A percentile compares a stretch with the other conserved stretches of the same genome.
These are phyloP conservation scores for Halcyon malimbica DNA, from an alignment of 2,113 vertebrate genomes.

Conservation along the genomic window DNA sequence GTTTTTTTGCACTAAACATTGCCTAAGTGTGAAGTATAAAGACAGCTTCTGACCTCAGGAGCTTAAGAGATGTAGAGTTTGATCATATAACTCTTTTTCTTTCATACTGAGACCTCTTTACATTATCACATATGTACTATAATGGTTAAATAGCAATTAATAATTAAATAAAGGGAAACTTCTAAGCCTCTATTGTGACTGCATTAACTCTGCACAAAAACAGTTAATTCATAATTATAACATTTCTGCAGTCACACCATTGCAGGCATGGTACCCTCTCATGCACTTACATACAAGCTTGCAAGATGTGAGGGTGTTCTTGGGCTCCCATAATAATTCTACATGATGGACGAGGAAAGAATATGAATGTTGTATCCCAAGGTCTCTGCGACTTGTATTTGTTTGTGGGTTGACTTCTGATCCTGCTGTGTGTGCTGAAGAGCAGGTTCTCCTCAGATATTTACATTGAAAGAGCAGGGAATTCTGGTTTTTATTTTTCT, in stretches of 20 bases:
- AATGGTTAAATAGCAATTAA: neutral
- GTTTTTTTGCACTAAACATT: neutral
- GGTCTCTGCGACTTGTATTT: neutral
- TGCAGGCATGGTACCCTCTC: neutral
- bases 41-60: neutral
- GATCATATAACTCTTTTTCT: neutral
- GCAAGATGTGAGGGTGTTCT: neutral
- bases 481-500: neutral
- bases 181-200: neutral
- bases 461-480: neutral
- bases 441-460: neutral
- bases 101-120: neutral
- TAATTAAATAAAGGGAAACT: constrained; percentile 1
- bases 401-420: neutral
- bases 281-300: neutral
- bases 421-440: neutral
- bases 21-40: neutral
- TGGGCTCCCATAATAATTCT: neutral
- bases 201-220: neutral
- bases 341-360: neutral
- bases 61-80: neutral
- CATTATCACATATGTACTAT: neutral
- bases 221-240: neutral
- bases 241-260: neutral
- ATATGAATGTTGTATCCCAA: neutral